Base-by-base conservation (phyloP, 2,888 invertebrate genomes). In the Rotaria sp. region DNA sequence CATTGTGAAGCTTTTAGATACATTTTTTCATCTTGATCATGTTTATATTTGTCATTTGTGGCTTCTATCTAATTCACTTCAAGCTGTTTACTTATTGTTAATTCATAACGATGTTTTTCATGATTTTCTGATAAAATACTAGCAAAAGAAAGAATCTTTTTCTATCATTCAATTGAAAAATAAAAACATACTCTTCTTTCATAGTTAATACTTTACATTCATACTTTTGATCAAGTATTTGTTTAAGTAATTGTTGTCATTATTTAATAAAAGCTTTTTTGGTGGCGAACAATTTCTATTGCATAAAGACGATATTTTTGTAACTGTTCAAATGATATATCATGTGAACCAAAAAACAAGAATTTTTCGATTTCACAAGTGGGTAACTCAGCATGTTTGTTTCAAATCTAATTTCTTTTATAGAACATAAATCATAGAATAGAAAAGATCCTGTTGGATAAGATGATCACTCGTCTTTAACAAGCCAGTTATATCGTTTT, bases 341-440 rank as follows among this genome's bases (percentile, higher is more conserved):
- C 91, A 87, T 90, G 89, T 88, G 90, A 90, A n/a, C 91, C 91
- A n/a, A n/a, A 87, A 91, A 91, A 5, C 91, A 88, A 74, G 89
- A n/a, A 89, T 15, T 88, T 88, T 87, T 91, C 91, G 21, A 90
- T 88, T 86, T 90, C 90, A 35, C 89, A 87, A 5, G 89, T 88
- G 21, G 91, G 91, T 35, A 91, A 87, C 80, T 89, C 90, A 10
- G 89, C 86, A 11, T 91, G 91, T 88, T 90, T 91, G 88, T 89
- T 90, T 84, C 88, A 88, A 57, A 91, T 87, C 91, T 91, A 75
- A 10, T 87, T 35, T 11, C 11, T 2, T 50, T 50, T 11, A 50
- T 11, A 50, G 18, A 50, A 50, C 11, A 8, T 8, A 45, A 8
- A 45, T 45, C 11, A 8, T 45, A 45, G 45, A 45, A 45, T 5